Percentiles rank a stretch among this genome's conserved stretches.
Conservation (phyloP, 2,113 vertebrate genomes). For the Oreotrochilus melanogaster region DNA sequence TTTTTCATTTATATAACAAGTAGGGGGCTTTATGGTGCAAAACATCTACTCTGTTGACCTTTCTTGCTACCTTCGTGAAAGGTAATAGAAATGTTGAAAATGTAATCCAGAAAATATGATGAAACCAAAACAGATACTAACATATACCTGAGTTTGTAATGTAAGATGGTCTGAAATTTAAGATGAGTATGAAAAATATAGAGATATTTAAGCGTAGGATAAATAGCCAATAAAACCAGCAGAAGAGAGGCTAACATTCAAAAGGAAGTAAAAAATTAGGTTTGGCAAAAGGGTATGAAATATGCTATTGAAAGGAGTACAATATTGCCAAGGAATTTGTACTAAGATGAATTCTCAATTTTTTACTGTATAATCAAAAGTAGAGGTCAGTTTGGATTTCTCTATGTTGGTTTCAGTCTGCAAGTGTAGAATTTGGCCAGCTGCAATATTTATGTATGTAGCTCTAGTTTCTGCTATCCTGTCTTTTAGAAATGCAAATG, state of each 20-base stretch:
- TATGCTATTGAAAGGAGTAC: background rate
- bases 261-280: conserved; percentile 2
- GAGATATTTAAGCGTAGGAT: background rate
- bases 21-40: rapidly evolving
- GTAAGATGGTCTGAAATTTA: background rate
- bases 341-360: background rate
- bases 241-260: background rate
- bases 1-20: background rate
- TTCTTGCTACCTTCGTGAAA: background rate
- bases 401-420: background rate
- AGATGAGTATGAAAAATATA: background rate
- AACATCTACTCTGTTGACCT: background rate
- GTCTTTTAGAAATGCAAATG: background rate
- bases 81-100: background rate
- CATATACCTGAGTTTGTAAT: background rate
- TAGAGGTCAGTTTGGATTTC: background rate
- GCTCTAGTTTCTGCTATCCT: background rate
- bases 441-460: background rate
- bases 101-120: background rate
- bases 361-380: background rate
- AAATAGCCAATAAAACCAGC: background rate
- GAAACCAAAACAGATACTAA: background rate
- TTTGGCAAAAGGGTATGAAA: background rate
- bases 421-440: background rate
- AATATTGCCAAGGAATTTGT: background rate